Conservation (phyloP, 2,113 vertebrate species). For the Boleophthalmus pectinirostris region DNA sequence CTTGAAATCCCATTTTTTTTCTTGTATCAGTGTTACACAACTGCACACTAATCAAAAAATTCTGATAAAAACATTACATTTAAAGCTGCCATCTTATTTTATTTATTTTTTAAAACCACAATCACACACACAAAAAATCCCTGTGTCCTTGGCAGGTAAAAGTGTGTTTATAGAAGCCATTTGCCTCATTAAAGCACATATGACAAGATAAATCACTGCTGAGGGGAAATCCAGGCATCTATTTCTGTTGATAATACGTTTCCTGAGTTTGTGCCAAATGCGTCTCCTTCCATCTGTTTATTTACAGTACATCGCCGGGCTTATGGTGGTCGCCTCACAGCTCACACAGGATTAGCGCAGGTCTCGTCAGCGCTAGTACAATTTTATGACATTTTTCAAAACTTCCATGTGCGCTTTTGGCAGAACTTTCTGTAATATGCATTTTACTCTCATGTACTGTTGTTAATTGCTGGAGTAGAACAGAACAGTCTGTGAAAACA, state of each 20-base stretch:
- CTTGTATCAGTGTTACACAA: neutral
- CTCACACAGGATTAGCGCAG: neutral
- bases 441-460: no score
- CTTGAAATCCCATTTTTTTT: neutral
- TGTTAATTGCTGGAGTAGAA: neutral
- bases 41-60: neutral
- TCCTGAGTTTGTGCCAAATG: neutral
- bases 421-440: neutral
- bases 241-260: neutral
- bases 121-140: neutral
- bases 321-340: neutral
- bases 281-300: slow-evolving; percentile 9
- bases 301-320: neutral
- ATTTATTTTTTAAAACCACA: neutral
- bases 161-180: neutral
- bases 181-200: slow-evolving; percentile 7
- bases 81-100: no score
- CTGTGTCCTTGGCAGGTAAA: neutral
- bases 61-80: no score
- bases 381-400: no score
- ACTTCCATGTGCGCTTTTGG: neutral
- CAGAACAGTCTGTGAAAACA: neutral
- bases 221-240: neutral
- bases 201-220: neutral
- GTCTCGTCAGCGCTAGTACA: neutral